phyloP scores from a whole-genome alignment of 2,888 invertebrate genomes.

The Lysandra bellargus region DNA sequence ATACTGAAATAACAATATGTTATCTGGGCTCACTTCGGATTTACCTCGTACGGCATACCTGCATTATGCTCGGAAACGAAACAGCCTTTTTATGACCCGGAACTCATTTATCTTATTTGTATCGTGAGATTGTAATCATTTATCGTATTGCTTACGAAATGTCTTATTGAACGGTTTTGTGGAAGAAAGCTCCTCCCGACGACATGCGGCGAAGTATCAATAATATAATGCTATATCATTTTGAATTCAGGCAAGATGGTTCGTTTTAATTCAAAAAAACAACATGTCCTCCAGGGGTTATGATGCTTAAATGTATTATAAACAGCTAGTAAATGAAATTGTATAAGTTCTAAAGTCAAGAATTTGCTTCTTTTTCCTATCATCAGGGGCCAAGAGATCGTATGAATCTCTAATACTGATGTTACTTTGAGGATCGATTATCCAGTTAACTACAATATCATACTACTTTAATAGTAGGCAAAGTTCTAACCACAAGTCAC shows the following conservation, averaged over 20 bases:
- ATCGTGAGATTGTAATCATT: slow-evolving; percentile 20
- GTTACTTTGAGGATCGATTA: too few species aligned
- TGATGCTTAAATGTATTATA: too few species aligned
- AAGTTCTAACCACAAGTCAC: neutral
- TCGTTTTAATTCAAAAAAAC: neutral
- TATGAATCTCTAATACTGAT: too few species aligned
- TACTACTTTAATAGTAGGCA: neutral
- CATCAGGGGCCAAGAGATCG: neutral
- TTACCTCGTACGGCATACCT: neutral
- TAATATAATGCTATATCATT: neutral
- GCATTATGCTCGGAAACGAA: slow-evolving; percentile 14
- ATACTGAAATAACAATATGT: neutral
- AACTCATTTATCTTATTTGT: slow-evolving; percentile 16
- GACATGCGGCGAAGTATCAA: neutral
- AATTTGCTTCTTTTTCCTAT: neutral
- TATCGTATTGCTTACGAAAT: slow-evolving; percentile 19
- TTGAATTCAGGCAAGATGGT: neutral
- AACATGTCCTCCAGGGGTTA: too few species aligned
- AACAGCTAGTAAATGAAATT: too few species aligned
- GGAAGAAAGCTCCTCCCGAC: neutral
- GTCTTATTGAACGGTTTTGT: slow-evolving; percentile 6
- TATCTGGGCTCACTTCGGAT: neutral
- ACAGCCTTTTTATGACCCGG: slow-evolving; percentile 23
- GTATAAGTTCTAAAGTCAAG: neutral
- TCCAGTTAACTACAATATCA: too few species aligned